Evolutionary conservation across 2,888 invertebrate species (phyloP), one percentile per base, ranked within the genome.

Genomic region (Anorthoa munda): DNA sequence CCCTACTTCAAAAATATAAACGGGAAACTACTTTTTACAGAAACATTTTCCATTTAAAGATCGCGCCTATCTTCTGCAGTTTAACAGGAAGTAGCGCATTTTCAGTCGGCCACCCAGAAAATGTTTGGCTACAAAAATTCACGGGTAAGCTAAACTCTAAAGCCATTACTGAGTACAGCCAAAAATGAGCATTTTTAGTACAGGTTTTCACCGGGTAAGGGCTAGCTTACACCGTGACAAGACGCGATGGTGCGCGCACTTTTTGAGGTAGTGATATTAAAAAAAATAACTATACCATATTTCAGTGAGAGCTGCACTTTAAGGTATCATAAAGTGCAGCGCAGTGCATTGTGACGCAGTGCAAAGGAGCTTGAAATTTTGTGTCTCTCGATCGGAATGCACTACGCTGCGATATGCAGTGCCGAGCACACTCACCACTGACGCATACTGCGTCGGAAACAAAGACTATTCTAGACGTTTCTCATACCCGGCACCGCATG

Each of bases 101-200:
- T 70, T 71, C 17, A 64, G 48, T 26, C 59, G 48, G 55, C 51
- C 26, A 26, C 58, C 78, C 26, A 65, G 26, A 72, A 82, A 79
- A 72, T 76, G 23, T 53, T 53, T 15, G 31, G 45, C 67, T 53
- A 26, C 60, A 67, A 66, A 81, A 76, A 61, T 76, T 46, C 48
- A 66, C 58, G 9, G 59, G 15, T 59, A 48, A 60, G 59, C 51
- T 63, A 15, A 60, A 15, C 45, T 45, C 17, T 60, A 45, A 63
- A 55, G 56, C 51, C 82, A 67, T 82, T 67, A 82, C 78, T 0
- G 45, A 53, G 56, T 50, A 79, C 53, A 61, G 45, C 59, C 63
- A 67, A 73, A 81, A 72, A 72, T 61, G 73, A 74, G 65, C 76
- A 61, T 72, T 84, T 74, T 82, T 74, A 75, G 46, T 59, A 50